A percentile compares a stretch with the other conserved stretches of the same genome.
These are phyloP conservation scores for Pachycephus smyrnensis DNA, from an alignment of 2,888 invertebrate genomes.

Conservation along the genomic window DNA sequence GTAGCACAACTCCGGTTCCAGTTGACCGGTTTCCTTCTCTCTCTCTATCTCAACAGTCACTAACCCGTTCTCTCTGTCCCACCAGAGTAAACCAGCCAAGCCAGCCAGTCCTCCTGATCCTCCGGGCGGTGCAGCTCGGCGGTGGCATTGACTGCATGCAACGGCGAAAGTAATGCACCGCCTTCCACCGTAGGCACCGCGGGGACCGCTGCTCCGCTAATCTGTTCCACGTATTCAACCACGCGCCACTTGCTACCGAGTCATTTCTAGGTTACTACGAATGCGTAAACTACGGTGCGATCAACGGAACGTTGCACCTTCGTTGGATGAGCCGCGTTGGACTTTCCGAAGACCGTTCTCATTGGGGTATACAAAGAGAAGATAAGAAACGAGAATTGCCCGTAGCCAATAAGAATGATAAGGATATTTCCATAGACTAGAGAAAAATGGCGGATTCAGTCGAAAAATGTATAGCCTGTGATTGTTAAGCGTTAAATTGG, in stretches of 20 bases:
- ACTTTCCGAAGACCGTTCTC: background rate
- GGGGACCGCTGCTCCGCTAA: constrained; percentile 28
- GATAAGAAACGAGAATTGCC: background rate
- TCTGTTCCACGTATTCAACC: constrained; percentile 43
- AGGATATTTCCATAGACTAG: background rate
- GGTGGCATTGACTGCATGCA: constrained; percentile 53
- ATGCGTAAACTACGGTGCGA: constrained; percentile 28
- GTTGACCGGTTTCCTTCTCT: constrained; percentile 46
- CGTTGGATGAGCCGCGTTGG: background rate
- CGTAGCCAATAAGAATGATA: background rate
- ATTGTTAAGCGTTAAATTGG: background rate
- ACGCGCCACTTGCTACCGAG: constrained; percentile 30
- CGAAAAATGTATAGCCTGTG: background rate
- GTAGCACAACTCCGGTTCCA: constrained; percentile 53
- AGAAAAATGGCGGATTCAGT: background rate
- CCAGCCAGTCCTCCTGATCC: background rate
- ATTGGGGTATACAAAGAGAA: background rate
- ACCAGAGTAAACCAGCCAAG: background rate
- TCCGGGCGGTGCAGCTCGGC: constrained; percentile 8
- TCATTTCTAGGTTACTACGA: constrained; percentile 57
- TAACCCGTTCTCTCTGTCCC: background rate
- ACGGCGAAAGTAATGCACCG: constrained; percentile 57
- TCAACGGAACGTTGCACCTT: background rate
- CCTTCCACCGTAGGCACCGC: background rate
- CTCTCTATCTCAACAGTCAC: background rate